Base-by-base conservation (phyloP, 2,113 vertebrate genomes). In the Ceyx cyanopectus region DNA sequence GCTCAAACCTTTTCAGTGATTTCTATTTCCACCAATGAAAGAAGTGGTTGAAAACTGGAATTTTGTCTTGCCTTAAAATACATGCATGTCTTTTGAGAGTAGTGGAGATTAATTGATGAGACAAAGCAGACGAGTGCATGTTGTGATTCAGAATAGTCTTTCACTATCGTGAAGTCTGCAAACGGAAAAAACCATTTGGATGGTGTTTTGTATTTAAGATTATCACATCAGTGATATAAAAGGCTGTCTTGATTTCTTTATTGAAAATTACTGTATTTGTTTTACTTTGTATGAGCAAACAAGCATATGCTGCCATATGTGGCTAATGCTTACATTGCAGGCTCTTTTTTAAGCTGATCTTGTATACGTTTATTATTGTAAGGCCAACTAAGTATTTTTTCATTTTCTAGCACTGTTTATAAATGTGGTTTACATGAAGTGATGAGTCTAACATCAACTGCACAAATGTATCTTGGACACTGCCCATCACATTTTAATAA, bases 401-500 rank as follows among this genome's bases (percentile, higher is more conserved):
- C 63, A 65, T 91, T 94, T 76, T 58, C 84, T 85, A 63, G 58
- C 34, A 30, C 30, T 96, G 84, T 93, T 97, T 96, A 96, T 94
- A 94, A 93, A 93, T 95, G 95, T 97, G 95, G 89, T 96, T 94
- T 97, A 96, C 94, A 89, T 97, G 96, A 97, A 80, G 48, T 60
- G 63, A 92, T 89, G 89, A 91, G 69, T 93, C 70, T 92, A 87
- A 89, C 94, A 96, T 97, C 96, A 94, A 89, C 93, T 87, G 80
- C 93, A 91, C 57, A 86, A 82, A 95, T 93, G 83, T 95, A 86
- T 95, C 94, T 97, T 97, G 95, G 97, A 96, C 92, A 72, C 91
- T 87, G 85, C 82, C 82, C 85, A 94, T 95, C 73, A 90, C 96
- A 97, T 97, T 98, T 97, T 95, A 97, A 92, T 96, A 95, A 68